phyloP scores from a whole-genome alignment of 2,797 vertebrate genomes.

The Malurus leucopterus region DNA sequence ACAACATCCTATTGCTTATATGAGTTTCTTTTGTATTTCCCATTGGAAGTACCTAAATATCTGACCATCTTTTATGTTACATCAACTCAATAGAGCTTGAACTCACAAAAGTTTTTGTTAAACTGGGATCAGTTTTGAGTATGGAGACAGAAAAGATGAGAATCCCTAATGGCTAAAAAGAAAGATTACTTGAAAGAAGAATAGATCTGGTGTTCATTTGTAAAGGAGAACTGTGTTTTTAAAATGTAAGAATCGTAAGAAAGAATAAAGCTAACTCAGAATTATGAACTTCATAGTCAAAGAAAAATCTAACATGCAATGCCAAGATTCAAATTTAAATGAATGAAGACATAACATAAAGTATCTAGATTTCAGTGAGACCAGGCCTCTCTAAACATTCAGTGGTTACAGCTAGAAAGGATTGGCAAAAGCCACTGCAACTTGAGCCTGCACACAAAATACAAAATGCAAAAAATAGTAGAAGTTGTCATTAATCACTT shows the following conservation, averaged over 20 bases:
- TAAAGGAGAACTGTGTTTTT: not conserved
- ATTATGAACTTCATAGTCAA: not conserved
- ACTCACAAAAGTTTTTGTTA: not conserved
- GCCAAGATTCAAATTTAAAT: not conserved
- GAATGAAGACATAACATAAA: not conserved
- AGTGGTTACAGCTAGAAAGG: not conserved
- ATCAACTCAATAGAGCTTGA: not conserved
- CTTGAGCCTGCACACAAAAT: not conserved
- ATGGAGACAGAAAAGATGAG: not conserved
- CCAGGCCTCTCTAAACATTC: not conserved
- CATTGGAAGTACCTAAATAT: not conserved
- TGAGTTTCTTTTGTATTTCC: not conserved
- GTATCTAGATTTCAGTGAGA: not conserved
- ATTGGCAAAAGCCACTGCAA: not conserved
- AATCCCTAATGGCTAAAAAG: not conserved
- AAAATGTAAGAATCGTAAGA: not conserved
- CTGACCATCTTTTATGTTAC: not conserved
- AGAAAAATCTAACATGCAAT: not conserved
- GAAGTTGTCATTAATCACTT: not conserved
- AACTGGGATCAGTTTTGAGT: not conserved
- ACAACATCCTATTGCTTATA: not conserved
- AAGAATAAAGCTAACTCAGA: not conserved
- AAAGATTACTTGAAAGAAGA: not conserved
- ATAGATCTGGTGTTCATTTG: not conserved
- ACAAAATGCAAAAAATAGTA: not conserved